Percentiles rank a stretch among this genome's conserved stretches.
These are phyloP conservation scores for Chloromyia formosa DNA, from an alignment of 2,888 invertebrate species.

Conservation along the genomic window DNA sequence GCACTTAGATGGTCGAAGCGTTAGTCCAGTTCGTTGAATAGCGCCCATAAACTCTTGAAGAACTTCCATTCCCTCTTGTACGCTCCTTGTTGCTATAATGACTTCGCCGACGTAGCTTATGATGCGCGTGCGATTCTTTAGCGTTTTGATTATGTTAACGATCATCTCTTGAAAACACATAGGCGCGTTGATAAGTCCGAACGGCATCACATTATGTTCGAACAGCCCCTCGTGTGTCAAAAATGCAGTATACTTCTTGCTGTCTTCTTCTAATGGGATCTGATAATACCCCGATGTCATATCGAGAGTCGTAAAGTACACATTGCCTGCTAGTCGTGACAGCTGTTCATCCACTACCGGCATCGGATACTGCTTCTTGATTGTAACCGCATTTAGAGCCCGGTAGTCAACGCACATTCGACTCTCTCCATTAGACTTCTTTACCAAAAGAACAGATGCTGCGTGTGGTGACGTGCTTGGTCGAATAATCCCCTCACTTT, in stretches of 20 bases:
- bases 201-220: constrained; percentile 59
- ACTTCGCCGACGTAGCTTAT: constrained; percentile 53
- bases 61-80: neutral
- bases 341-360: constrained; percentile 60
- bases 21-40: constrained; percentile 49
- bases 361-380: constrained; percentile 24
- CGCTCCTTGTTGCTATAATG: constrained; percentile 47
- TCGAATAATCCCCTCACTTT: neutral
- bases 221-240: constrained; percentile 59
- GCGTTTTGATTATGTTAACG: constrained; percentile 46
- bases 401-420: constrained; percentile 49
- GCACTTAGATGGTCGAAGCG: too few relatives aligned
- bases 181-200: constrained; percentile 60
- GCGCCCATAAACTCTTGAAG: neutral
- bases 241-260: constrained; percentile 57
- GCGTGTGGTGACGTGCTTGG: constrained; percentile 42
- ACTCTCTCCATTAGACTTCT: constrained; percentile 17
- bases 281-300: constrained; percentile 57
- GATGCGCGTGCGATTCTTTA: too few relatives aligned
- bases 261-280: constrained; percentile 56
- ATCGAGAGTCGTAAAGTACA: constrained; percentile 56
- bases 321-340: constrained; percentile 54
- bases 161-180: constrained; percentile 58
- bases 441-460: constrained; percentile 24
- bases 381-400: constrained; percentile 43